Base-by-base conservation (phyloP, 1,140 invertebrate genomes). In the Drosophila cardini region DNA sequence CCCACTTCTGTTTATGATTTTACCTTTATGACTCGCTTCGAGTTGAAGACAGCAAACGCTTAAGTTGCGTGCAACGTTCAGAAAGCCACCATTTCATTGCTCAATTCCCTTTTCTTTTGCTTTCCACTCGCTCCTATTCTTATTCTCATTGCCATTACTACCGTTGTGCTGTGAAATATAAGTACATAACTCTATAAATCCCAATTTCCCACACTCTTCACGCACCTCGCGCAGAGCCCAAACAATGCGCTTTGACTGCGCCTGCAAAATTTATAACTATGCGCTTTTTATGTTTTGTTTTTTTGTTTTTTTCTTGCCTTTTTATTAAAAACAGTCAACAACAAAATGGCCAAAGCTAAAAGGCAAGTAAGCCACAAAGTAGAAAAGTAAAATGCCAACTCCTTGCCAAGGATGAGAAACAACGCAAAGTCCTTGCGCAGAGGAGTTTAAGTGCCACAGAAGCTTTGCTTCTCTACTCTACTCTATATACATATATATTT, bases 361-460 rank as follows among this genome's bases (percentile, higher is more conserved):
- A 87, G 79, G 83, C 83, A 86, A 86, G 82, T 86, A 86, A 86
- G 83, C 82, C 82, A 87, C 82, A 86, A 86, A 86, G 82, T 86
- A 79, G 83, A 82, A 86, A 86, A 87, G 82, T 86, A 82, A 86
- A 86, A 86, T 86, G 71, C 67, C 83, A 86, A 87, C 78, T 86
- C 80, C 71, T 78, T 72, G 56, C 72, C 72, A 70, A 70, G 72
- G 58, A 74, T 62, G 57, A 73, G 64, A 68, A 53, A 36, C 56
- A 63, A 62, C 62, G 46, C 72, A 72, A 86, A 70, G 65, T 76
- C 55, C 63, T 76, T 76, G 73, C 74, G 80, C 80, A 77, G 69
- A 70, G 79, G 80, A 87, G 83, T 87, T 86, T 86, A 86, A 86
- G 82, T 86, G 83, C 75, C 78, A 78, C 53, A 62, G 68, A 58